phyloP scores from a whole-genome alignment of 2,888 invertebrate genomes.

The Agrotis ipsilon region DNA sequence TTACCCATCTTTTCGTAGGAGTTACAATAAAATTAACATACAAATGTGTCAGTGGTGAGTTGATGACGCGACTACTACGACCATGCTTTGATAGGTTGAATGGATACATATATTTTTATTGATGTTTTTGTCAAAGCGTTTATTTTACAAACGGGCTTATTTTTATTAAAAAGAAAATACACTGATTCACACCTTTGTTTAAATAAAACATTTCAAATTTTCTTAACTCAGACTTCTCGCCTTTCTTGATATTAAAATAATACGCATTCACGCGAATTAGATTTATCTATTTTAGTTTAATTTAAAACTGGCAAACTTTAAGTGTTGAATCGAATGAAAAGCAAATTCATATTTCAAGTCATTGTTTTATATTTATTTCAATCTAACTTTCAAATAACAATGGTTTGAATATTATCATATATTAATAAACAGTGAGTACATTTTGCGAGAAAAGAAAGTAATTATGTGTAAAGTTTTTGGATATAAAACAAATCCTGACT shows the following conservation, averaged over 20 bases:
- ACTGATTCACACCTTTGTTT: slow-evolving; percentile 2
- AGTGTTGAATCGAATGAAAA: background rate
- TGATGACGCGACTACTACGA: slow-evolving; percentile 69
- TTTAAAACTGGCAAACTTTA: background rate
- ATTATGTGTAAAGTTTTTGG: background rate
- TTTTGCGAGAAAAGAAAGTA: background rate
- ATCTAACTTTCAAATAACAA: no score
- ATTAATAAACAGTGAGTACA: background rate
- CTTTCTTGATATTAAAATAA: background rate
- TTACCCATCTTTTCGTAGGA: slow-evolving; percentile 84
- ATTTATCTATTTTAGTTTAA: background rate
- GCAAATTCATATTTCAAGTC: no score
- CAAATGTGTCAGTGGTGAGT: slow-evolving; percentile 74
- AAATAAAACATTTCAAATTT: slow-evolving; percentile 8
- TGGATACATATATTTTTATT: slow-evolving; percentile 48
- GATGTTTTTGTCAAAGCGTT: slow-evolving; percentile 24
- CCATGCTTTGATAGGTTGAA: slow-evolving; percentile 45
- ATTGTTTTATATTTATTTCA: no score
- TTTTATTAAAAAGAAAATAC: no score
- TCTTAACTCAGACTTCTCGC: background rate
- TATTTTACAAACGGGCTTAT: background rate
- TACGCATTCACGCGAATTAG: background rate
- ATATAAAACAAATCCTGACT: no score
- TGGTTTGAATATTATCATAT: background rate
- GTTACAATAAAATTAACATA: slow-evolving; percentile 86